These are phyloP conservation scores for Drosophila sturtevanti DNA, from an alignment of 1,140 invertebrate genomes.

Conservation along the genomic window DNA sequence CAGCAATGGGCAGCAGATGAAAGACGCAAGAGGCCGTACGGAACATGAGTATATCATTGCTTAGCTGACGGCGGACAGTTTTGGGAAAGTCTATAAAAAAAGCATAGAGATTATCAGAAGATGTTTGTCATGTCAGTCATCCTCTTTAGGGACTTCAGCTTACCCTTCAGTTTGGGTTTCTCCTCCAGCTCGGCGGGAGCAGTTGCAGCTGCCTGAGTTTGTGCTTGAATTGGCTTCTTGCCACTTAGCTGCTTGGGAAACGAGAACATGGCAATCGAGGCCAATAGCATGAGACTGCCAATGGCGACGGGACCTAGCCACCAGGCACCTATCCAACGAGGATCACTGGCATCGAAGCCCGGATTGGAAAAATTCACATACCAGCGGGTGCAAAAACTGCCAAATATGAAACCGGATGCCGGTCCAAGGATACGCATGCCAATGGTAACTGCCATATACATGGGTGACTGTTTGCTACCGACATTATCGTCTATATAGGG, in stretches of 20 bases:
- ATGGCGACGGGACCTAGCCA: slow-evolving; percentile 94
- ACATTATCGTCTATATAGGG: slow-evolving; percentile 98
- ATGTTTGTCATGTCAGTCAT: background rate
- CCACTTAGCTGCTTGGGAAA: slow-evolving; percentile 89
- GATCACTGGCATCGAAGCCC: slow-evolving; percentile 91
- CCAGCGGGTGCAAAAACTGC: slow-evolving; percentile 94
- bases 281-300: slow-evolving; percentile 89
- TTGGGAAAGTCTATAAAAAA: slow-evolving; percentile 90
- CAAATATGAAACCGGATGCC: slow-evolving; percentile 94
- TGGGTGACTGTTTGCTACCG: slow-evolving; percentile 94
- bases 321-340: slow-evolving; percentile 96
- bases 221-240: slow-evolving; percentile 48
- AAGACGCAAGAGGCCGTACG: slow-evolving; percentile 94
- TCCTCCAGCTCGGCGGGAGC: slow-evolving; percentile 55
- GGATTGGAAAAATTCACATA: slow-evolving; percentile 92
- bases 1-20: slow-evolving; percentile 94
- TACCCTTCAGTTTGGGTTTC: slow-evolving; percentile 74
- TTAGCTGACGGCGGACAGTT: slow-evolving; percentile 92
- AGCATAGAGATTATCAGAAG: background rate
- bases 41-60: slow-evolving; percentile 95
- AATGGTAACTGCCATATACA: slow-evolving; percentile 97
- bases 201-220: slow-evolving; percentile 10
- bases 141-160: background rate
- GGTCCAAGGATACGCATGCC: slow-evolving; percentile 95
- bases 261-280: slow-evolving; percentile 93